Evolutionary conservation across 2,113 vertebrate genomes (phyloP), one percentile per base, ranked within the genome.

Genomic region (Puntigrus tetrazona): DNA sequence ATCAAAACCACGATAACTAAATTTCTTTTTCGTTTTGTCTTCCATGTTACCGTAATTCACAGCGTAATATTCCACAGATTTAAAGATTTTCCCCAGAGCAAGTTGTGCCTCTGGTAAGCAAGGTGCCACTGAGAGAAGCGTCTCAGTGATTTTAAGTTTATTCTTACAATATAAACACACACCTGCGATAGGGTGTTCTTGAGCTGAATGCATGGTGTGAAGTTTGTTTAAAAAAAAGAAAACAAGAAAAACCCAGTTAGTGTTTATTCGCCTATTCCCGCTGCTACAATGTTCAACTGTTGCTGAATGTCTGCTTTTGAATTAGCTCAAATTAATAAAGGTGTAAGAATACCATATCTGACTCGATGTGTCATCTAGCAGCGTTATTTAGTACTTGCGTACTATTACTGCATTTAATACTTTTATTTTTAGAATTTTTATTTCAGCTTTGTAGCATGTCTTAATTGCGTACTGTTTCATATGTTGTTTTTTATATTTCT

Each of bases 241-340:
- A 73, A 31, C 10, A 22, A 83, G 74, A 76, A 79, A 81, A 89
- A 86, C 86, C 92, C 84, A 87, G 89, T 91, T 92, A 90, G 91
- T 92, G 90, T 93, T 91, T 74, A 88, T 91, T 91, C 25, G 45
- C 90, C 87, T 92, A 43, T 90, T 93, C 89, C 92, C 84, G 91
- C 93, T 93, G 92, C 93, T 94, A 93, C 87, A 88, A 89, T 94
- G 94, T 94, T 92, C 83, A 93, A 93, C 85, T 93, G 92, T 95
- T 93, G 91, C 92, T 94, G 91, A 94, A 94, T 94, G 92, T 94
- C 89, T 93, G 93, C 94, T 94, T 92, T 93, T 93, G 87, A 93
- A 92, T 90, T 93, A 93, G 90, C 89, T 87, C 84, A 92, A 89
- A 92, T 92, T 92, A 95, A 94, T 95, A 94, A 94, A 95, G 86